These are phyloP conservation scores for Poicephalus gulielmi DNA, from an alignment of 2,113 vertebrate species.

Conservation along the genomic window DNA sequence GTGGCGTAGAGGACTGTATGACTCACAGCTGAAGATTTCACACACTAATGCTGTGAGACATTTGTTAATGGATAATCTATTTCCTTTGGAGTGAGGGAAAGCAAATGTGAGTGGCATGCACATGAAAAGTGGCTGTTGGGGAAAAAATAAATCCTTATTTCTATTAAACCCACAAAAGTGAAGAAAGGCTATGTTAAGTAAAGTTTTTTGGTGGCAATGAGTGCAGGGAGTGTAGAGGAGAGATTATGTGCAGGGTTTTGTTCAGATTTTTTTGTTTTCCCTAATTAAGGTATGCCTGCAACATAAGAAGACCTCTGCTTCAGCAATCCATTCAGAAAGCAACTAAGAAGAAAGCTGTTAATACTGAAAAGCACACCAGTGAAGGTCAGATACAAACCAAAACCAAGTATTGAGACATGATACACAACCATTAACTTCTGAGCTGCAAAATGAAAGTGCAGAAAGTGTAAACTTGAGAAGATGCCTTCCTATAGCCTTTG, in stretches of 20 bases:
- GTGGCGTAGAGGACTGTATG: conserved; percentile 18
- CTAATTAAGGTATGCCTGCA: not conserved
- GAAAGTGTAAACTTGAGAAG: not conserved
- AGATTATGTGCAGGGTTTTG: not conserved
- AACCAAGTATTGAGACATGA: not conserved
- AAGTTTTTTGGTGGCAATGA: not conserved
- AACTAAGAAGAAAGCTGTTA: not conserved
- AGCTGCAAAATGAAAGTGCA: not conserved
- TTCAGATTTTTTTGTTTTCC: not conserved
- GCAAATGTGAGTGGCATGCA: not conserved
- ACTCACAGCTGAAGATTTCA: conserved; percentile 40
- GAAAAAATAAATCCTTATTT: not conserved
- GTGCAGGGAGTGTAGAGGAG: not conserved
- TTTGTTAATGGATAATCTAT: conserved; percentile 56
- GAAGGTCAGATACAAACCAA: not conserved
- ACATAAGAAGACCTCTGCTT: not conserved
- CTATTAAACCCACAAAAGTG: not conserved
- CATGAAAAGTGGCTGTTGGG: not conserved
- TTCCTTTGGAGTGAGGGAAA: conserved; percentile 19
- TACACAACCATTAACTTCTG: not conserved
- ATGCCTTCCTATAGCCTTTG: not conserved
- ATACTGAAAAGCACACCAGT: not conserved
- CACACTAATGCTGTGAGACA: conserved; percentile 6
- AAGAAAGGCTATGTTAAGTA: not conserved
- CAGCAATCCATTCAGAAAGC: not conserved